Percentiles rank a stretch among this genome's conserved stretches.
These are phyloP conservation scores for Cheilosia impressa DNA, from an alignment of 2,888 invertebrate species.

Conservation along the genomic window DNA sequence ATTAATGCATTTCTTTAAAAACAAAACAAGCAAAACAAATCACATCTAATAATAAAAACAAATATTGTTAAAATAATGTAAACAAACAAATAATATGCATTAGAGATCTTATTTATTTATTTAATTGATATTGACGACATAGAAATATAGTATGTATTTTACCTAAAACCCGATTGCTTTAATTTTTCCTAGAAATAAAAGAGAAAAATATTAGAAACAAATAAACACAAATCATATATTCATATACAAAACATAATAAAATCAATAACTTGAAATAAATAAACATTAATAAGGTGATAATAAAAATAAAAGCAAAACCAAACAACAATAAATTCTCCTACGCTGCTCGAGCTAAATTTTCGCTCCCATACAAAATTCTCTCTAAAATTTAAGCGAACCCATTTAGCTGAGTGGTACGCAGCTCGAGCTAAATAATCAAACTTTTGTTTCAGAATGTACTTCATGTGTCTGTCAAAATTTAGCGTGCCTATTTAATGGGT, in stretches of 20 bases:
- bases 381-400: too few species aligned
- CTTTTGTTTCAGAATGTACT: too few species aligned
- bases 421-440: too few species aligned
- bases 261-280: slow-evolving; percentile 15
- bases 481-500: too few species aligned
- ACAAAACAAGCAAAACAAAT: neutral
- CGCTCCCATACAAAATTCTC: too few species aligned
- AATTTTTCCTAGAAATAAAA: slow-evolving; percentile 49
- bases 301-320: neutral
- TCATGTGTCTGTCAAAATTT: too few species aligned
- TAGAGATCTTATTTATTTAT: slow-evolving; percentile 66
- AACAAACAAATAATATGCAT: slow-evolving; percentile 25
- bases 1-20: slow-evolving; percentile 5
- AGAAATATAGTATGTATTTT: slow-evolving; percentile 61
- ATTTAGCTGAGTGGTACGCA: too few species aligned
- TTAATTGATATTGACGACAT: slow-evolving; percentile 56
- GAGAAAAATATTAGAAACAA: slow-evolving; percentile 13
- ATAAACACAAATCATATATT: slow-evolving; percentile 52
- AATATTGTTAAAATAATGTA: slow-evolving; percentile 4
- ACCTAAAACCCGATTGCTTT: slow-evolving; percentile 59
- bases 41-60: slow-evolving; percentile 15
- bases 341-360: too few species aligned
- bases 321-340: slow-evolving; percentile 28
- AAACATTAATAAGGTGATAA: slow-evolving; percentile 6
- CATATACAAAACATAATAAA: slow-evolving; percentile 57